These are phyloP conservation scores for Atta texana DNA, from an alignment of 1,140 invertebrate genomes.

Conservation along the genomic window DNA sequence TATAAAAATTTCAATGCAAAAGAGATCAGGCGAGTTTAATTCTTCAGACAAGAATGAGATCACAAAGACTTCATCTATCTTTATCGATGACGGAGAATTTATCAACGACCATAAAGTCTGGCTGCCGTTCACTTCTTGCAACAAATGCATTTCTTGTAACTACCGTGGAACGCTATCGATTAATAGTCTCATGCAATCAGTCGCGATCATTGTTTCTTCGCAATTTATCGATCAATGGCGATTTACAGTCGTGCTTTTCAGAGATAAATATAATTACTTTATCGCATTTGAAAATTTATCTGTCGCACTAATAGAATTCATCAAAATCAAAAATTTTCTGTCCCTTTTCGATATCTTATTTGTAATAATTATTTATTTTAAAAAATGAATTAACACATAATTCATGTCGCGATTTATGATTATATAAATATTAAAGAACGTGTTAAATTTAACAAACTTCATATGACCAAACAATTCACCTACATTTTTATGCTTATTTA, in stretches of 20 bases:
- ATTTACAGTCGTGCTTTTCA: conserved; percentile 13
- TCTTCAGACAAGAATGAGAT: background rate
- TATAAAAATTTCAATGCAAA: background rate
- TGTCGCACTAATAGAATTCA: background rate
- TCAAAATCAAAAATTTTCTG: conserved; percentile 1
- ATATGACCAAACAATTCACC: too few species aligned
- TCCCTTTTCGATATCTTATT: background rate
- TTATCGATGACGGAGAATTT: conserved; percentile 36
- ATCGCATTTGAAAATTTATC: background rate
- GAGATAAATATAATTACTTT: background rate
- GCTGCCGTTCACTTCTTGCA: conserved; percentile 12
- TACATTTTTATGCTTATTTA: too few species aligned
- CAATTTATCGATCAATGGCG: background rate
- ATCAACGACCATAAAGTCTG: conserved; percentile 36
- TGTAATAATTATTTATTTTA: background rate
- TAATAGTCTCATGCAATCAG: conserved; percentile 39
- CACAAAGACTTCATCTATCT: conserved; percentile 16
- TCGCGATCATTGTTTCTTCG: conserved; percentile 21
- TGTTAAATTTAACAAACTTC: too few species aligned
- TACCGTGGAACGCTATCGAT: background rate
- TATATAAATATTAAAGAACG: background rate
- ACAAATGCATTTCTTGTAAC: background rate
- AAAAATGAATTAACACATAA: background rate
- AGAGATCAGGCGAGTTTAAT: background rate
- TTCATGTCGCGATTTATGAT: background rate